Conservation (phyloP, 2,888 invertebrate genomes). For the Tineola bisselliella region DNA sequence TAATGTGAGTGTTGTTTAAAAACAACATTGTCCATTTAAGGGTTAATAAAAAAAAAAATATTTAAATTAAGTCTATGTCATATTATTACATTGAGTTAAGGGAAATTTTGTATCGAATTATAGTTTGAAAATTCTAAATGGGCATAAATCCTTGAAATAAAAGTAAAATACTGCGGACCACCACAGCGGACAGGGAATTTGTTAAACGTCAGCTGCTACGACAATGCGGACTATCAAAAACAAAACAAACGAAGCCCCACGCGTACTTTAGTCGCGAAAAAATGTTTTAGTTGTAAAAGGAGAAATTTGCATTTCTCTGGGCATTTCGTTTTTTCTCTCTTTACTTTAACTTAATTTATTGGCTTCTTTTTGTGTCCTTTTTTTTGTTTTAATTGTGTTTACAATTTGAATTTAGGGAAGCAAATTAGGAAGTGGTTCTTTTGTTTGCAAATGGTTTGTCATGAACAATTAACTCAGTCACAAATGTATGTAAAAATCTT, state of each 20-base stretch:
- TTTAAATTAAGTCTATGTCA: too few relatives aligned
- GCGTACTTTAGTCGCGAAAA: constrained; percentile 28
- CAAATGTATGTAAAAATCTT: too few relatives aligned
- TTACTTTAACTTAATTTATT: constrained; percentile 8
- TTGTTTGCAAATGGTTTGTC: too few relatives aligned
- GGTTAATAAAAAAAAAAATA: too few relatives aligned
- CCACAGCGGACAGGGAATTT: background rate
- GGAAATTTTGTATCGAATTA: too few relatives aligned
- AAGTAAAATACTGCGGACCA: background rate
- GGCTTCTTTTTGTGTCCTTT: background rate
- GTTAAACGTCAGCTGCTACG: constrained; percentile 26
- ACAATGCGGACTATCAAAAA: constrained; percentile 15
- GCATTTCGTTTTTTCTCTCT: constrained; percentile 15
- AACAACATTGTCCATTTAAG: too few relatives aligned
- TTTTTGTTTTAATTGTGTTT: background rate
- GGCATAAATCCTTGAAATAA: too few relatives aligned
- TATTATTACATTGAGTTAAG: too few relatives aligned
- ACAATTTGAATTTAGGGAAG: background rate
- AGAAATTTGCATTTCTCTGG: constrained; percentile 45
- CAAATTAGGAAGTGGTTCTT: background rate
- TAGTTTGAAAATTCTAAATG: too few relatives aligned
- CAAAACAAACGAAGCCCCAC: background rate
- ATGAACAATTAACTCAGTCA: too few relatives aligned
- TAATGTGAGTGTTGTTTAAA: too few relatives aligned
- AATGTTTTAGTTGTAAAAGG: constrained; percentile 41